These are phyloP conservation scores for Dicrurus megarhynchus DNA, from an alignment of 2,113 vertebrate genomes.

Conservation along the genomic window DNA sequence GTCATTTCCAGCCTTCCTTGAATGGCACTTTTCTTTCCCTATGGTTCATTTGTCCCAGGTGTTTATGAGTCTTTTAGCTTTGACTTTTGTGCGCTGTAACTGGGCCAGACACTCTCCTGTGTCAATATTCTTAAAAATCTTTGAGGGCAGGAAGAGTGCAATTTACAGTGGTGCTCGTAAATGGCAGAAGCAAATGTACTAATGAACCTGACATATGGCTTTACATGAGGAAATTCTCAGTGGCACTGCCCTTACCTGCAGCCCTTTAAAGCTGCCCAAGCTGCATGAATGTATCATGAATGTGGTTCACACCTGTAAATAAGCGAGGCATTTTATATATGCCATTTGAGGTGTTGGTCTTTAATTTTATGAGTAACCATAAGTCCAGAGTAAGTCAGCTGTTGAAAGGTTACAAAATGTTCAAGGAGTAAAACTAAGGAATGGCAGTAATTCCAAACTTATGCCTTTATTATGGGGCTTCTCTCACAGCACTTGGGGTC, in stretches of 20 bases:
- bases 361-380: not conserved
- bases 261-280: not conserved
- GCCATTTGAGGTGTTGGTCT: not conserved
- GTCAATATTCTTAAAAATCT: slow-evolving; percentile 45
- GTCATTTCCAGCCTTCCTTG: not conserved
- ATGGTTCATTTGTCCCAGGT: slow-evolving; percentile 33
- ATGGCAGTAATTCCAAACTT: not conserved
- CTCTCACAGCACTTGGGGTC: not conserved
- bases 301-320: not conserved
- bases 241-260: not conserved
- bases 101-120: slow-evolving; percentile 13
- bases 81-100: slow-evolving; percentile 32
- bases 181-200: slow-evolving; percentile 35
- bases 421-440: not conserved
- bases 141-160: not conserved
- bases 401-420: not conserved
- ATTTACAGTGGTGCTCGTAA: slow-evolving; percentile 9
- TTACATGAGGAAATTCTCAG: not conserved
- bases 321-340: not conserved
- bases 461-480: not conserved
- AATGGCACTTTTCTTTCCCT: not conserved
- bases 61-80: slow-evolving; percentile 24
- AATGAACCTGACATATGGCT: slow-evolving; percentile 36
- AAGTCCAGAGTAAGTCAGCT: not conserved
- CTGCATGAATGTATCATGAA: not conserved